Evolutionary conservation across 2,888 invertebrate genomes (phyloP).

Genomic region (Tipula unca): DNA sequence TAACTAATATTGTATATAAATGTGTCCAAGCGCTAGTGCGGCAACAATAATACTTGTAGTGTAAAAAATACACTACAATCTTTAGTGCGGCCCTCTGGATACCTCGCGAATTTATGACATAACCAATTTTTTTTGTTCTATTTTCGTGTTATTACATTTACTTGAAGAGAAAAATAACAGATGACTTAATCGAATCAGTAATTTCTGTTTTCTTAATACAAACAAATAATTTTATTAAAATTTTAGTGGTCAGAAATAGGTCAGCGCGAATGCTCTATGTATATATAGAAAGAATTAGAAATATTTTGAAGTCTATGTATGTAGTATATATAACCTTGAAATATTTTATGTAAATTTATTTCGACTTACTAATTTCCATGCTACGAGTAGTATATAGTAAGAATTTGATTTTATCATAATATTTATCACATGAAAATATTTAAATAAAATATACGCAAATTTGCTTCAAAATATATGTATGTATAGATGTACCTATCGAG

Average conservation of each 20-base stretch:
- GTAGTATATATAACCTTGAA: neutral
- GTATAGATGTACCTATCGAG: too few species aligned
- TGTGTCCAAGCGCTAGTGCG: neutral
- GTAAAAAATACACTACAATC: neutral
- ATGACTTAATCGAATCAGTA: neutral
- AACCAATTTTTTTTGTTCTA: neutral
- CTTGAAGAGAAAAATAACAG: neutral
- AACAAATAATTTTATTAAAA: neutral
- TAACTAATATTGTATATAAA: neutral
- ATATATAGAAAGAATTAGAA: neutral
- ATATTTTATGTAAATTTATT: neutral
- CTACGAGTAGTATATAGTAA: too few species aligned
- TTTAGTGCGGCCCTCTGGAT: neutral
- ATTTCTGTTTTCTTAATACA: neutral
- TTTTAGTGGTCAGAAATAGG: neutral
- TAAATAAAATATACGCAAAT: too few species aligned
- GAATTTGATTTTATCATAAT: too few species aligned
- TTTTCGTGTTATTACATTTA: neutral
- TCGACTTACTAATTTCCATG: too few species aligned
- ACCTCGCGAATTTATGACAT: neutral
- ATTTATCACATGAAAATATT: too few species aligned
- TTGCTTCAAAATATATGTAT: too few species aligned
- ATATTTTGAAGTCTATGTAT: neutral
- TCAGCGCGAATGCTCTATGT: neutral
- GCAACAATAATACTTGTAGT: neutral